Percentiles rank a stretch among this genome's conserved stretches.
Evolutionary conservation across 2,797 vertebrate genomes (phyloP).

Genomic region (Zenarchopterus dispar): DNA sequence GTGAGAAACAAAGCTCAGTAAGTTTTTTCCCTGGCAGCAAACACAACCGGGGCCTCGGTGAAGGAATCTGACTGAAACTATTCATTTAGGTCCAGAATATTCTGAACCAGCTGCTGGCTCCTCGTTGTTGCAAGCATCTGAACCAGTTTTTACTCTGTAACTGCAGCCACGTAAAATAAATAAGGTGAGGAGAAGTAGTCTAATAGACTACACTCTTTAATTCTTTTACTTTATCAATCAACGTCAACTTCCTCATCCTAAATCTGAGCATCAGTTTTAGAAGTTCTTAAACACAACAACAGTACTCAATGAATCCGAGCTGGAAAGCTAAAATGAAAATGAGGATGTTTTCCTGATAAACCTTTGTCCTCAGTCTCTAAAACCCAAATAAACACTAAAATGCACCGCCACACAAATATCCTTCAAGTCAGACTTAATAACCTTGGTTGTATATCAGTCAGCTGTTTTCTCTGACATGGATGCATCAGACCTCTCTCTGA

Average conservation of each 20-base stretch:
- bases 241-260: background rate
- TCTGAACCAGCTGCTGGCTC: too few relatives aligned
- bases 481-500: background rate
- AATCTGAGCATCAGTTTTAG: background rate
- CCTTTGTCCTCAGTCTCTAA: slow-evolving; percentile 1
- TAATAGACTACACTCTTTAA: too few relatives aligned
- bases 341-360: slow-evolving; percentile 19
- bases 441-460: background rate
- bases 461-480: background rate
- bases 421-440: background rate
- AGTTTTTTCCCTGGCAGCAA: too few relatives aligned
- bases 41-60: too few relatives aligned
- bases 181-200: too few relatives aligned
- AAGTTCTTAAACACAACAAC: slow-evolving; percentile 2
- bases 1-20: too few relatives aligned
- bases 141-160: too few relatives aligned
- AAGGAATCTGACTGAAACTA: too few relatives aligned
- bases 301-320: slow-evolving; percentile 8
- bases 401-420: background rate
- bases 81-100: too few relatives aligned
- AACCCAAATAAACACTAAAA: background rate
- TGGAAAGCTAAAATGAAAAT: slow-evolving; percentile 8
- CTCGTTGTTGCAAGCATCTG: too few relatives aligned
- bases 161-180: too few relatives aligned
- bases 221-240: background rate